These are phyloP conservation scores for Psittacus erithacus DNA, from an alignment of 2,113 vertebrate genomes.

Conservation along the genomic window DNA sequence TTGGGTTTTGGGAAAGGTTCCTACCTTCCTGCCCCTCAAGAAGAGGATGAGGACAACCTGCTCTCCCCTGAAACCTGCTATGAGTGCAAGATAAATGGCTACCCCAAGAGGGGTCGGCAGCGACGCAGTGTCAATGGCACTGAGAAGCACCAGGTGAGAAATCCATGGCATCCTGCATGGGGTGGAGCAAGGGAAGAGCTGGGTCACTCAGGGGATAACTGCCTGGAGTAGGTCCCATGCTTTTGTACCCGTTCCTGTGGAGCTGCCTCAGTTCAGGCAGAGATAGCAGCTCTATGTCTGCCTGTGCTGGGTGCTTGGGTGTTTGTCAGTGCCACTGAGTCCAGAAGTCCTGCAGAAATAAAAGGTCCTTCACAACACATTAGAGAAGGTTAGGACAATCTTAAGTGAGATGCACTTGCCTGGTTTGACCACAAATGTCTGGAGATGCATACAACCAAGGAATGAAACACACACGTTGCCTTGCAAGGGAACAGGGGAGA, in stretches of 20 bases:
- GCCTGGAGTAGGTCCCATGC: background rate
- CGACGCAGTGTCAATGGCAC: constrained; percentile 63
- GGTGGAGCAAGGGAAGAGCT: background rate
- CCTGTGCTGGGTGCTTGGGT: background rate
- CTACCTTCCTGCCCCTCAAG: constrained; percentile 66
- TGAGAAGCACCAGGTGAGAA: constrained; percentile 50
- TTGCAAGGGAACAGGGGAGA: background rate
- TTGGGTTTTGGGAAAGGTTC: constrained; percentile 77
- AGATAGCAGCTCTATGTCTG: background rate
- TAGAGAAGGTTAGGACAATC: background rate
- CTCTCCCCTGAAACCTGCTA: constrained; percentile 90
- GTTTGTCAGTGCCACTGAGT: background rate
- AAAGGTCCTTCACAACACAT: background rate
- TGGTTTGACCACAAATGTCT: background rate
- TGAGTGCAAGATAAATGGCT: constrained; percentile 93
- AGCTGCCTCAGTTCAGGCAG: background rate
- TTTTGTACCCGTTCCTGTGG: background rate
- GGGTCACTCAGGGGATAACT: background rate
- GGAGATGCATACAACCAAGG: background rate
- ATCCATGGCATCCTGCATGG: background rate
- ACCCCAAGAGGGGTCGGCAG: constrained; percentile 74
- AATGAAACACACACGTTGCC: rapidly evolving
- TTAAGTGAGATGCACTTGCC: background rate
- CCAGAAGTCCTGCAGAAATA: background rate
- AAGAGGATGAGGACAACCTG: constrained; percentile 81